These are phyloP conservation scores for Homalodisca vitripennis DNA, from an alignment of 1,140 invertebrate species.

Conservation along the genomic window DNA sequence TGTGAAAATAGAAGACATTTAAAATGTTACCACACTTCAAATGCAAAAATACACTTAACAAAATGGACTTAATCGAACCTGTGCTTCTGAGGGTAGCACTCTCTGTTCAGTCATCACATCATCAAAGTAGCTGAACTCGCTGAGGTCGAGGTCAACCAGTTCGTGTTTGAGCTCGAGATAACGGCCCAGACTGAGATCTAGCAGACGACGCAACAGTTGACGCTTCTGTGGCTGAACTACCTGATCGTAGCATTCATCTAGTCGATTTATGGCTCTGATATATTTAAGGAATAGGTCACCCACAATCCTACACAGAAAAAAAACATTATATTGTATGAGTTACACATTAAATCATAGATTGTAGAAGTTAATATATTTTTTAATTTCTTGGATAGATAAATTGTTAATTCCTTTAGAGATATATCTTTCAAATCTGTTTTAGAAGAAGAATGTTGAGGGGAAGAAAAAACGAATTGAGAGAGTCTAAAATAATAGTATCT, in stretches of 20 bases:
- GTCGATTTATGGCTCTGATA: constrained; percentile 68
- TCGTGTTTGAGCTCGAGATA: constrained; percentile 79
- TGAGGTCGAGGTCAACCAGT: constrained; percentile 80
- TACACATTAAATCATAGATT: too few species aligned
- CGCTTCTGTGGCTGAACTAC: constrained; percentile 92
- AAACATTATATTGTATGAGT: too few species aligned
- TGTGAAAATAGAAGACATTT: too few species aligned
- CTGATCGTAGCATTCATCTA: constrained; percentile 85
- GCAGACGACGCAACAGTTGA: constrained; percentile 68
- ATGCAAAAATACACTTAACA: not conserved
- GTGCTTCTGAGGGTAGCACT: constrained; percentile 52
- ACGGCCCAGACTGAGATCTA: constrained; percentile 77
- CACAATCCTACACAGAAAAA: constrained; percentile 44
- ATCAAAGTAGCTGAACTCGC: constrained; percentile 85
- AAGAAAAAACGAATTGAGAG: too few species aligned
- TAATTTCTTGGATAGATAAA: too few species aligned
- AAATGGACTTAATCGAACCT: constrained; percentile 30
- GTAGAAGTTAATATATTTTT: too few species aligned
- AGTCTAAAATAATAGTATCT: too few species aligned
- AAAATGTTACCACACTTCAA: too few species aligned
- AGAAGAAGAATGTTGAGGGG: too few species aligned
- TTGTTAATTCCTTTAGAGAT: too few species aligned
- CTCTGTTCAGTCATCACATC: constrained; percentile 63
- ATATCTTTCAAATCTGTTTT: too few species aligned
- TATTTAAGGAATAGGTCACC: constrained; percentile 75